A percentile compares a stretch with the other conserved stretches of the same genome.
Conservation (phyloP, 2,797 vertebrate species). For the Sebastes baramenuke region DNA sequence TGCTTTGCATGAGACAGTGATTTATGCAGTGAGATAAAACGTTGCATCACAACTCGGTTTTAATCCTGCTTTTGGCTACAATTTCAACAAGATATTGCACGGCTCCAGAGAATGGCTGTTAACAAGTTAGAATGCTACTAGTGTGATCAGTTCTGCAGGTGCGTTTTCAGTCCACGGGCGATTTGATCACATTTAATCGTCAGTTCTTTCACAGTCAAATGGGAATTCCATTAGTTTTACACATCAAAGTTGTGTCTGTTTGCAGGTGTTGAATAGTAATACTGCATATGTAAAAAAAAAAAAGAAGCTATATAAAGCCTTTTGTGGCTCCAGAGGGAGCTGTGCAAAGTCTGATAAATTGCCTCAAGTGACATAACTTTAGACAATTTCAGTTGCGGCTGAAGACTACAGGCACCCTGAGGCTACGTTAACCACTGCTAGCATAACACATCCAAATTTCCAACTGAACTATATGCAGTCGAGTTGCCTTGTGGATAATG, state of each 20-base stretch:
- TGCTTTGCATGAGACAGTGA: slow-evolving; percentile 20
- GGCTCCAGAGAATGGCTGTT: not conserved
- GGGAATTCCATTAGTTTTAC: not conserved
- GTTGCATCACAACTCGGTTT: not conserved
- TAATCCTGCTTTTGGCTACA: not conserved
- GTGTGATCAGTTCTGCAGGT: not conserved
- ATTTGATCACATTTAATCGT: not conserved
- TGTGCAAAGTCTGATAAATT: not conserved
- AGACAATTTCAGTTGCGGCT: not conserved
- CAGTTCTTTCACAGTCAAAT: not conserved
- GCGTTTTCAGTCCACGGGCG: not conserved
- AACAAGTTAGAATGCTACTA: not conserved
- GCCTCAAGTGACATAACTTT: not conserved
- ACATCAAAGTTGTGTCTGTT: not conserved
- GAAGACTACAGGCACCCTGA: not conserved
- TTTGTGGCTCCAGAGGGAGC: not conserved
- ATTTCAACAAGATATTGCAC: not conserved
- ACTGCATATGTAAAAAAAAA: not conserved
- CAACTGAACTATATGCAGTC: not conserved
- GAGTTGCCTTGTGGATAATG: not conserved
- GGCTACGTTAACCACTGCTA: not conserved
- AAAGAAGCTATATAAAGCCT: too few relatives aligned
- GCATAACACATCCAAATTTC: not conserved
- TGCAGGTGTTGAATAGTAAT: not conserved
- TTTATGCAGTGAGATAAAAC: slow-evolving; percentile 19